Conservation (phyloP, 2,888 invertebrate species). For the Stenodema calcarata region DNA sequence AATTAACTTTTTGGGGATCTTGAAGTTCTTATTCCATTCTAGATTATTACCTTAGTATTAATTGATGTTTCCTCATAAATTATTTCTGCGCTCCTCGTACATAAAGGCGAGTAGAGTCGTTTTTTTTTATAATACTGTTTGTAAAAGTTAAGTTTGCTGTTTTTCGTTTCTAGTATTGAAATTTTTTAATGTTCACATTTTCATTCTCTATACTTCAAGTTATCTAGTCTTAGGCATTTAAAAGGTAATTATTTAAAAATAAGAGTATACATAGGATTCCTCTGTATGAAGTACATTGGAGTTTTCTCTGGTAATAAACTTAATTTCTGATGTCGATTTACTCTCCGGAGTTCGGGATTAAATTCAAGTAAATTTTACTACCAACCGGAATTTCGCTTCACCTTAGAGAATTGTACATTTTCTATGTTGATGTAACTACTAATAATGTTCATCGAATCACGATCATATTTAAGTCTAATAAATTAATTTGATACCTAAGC, state of each 20-base stretch:
- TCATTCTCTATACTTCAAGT: background rate
- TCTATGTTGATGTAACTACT: background rate
- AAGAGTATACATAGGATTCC: too few species aligned
- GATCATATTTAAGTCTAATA: background rate
- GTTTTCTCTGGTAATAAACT: background rate
- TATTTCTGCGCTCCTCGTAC: background rate
- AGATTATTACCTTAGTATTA: background rate
- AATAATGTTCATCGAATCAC: background rate
- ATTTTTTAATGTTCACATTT: background rate
- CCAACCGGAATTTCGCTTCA: background rate
- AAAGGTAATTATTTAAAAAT: background rate
- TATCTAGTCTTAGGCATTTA: background rate
- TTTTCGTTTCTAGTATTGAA: background rate
- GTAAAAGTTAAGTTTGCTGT: background rate
- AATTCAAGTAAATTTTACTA: background rate
- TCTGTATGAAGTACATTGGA: too few species aligned
- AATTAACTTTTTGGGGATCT: too few species aligned
- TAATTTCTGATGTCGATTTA: background rate
- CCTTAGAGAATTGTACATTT: background rate
- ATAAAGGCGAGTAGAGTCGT: too few species aligned
- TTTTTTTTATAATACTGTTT: background rate
- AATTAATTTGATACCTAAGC: too few species aligned
- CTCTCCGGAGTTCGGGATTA: background rate
- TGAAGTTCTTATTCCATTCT: background rate
- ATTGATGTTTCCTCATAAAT: background rate